Evolutionary conservation across 2,888 invertebrate genomes (phyloP).

Genomic region (Syrista parreyssii): DNA sequence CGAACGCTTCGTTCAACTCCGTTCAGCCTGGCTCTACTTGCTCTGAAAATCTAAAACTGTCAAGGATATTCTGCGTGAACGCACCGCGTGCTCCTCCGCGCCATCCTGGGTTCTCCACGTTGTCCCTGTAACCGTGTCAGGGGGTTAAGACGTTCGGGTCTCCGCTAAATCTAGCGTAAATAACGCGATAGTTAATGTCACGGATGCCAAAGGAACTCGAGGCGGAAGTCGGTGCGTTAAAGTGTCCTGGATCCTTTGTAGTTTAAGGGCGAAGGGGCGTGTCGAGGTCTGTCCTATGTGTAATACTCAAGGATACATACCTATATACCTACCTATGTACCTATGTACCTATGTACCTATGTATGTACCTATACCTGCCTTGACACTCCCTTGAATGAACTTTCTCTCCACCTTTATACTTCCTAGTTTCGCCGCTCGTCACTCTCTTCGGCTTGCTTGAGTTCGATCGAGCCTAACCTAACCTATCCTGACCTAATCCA

Average conservation of each 20-base stretch:
- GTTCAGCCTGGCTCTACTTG: no score
- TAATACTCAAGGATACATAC: no score
- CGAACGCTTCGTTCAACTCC: not conserved
- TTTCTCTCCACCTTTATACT: no score
- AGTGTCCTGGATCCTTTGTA: not conserved
- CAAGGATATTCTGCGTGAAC: not conserved
- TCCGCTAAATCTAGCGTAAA: slow-evolving; percentile 21
- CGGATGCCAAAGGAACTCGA: slow-evolving; percentile 4
- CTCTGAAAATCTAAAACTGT: not conserved
- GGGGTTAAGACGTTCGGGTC: slow-evolving; percentile 17
- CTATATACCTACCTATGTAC: no score
- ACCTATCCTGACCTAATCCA: not conserved
- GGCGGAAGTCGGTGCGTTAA: slow-evolving; percentile 4
- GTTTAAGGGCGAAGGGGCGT: not conserved
- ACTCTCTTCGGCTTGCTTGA: no score
- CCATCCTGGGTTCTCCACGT: not conserved
- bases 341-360: not conserved
- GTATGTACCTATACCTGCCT: no score
- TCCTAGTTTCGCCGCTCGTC: no score
- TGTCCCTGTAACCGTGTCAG: not conserved
- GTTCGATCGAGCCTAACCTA: not conserved
- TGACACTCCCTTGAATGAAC: not conserved
- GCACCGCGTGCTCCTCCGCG: not conserved
- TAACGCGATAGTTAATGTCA: slow-evolving; percentile 23
- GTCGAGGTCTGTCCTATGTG: not conserved